Conservation (phyloP, 2,797 vertebrate genomes). For the Melanotaenia pygmaea region DNA sequence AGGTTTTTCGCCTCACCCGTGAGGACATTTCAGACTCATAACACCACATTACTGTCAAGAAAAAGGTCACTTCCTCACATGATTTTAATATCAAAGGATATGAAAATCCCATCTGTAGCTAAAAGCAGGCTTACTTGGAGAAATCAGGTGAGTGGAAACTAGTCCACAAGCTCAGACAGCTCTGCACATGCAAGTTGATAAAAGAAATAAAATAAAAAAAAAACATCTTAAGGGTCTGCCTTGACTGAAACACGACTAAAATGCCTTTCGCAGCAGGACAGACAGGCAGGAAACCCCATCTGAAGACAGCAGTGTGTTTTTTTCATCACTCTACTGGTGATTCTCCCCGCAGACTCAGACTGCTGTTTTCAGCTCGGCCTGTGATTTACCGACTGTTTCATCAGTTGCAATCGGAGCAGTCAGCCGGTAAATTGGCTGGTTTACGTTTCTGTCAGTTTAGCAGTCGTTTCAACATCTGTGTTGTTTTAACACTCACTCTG, state of each 20-base stretch:
- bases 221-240: neutral
- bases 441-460: constrained; percentile 5
- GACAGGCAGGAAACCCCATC: neutral
- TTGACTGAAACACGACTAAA: neutral
- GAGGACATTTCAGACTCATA: neutral
- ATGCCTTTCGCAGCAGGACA: neutral
- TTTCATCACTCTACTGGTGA: constrained; percentile 24
- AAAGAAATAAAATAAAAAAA: no score
- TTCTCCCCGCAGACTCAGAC: constrained; percentile 40
- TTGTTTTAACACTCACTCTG: neutral
- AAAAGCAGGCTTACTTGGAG: neutral
- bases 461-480: neutral
- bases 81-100: neutral
- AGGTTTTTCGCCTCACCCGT: neutral
- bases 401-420: neutral
- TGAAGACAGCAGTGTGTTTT: constrained; percentile 24
- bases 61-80: neutral
- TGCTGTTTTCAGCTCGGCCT: constrained; percentile 23
- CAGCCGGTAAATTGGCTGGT: constrained; percentile 12
- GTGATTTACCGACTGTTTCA: constrained; percentile 25
- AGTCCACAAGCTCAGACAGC: neutral
- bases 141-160: neutral
- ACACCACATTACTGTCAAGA: neutral
- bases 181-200: neutral
- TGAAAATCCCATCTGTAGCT: neutral